Base-by-base conservation (phyloP, 2,888 invertebrate species). In the Orgyia antiqua region DNA sequence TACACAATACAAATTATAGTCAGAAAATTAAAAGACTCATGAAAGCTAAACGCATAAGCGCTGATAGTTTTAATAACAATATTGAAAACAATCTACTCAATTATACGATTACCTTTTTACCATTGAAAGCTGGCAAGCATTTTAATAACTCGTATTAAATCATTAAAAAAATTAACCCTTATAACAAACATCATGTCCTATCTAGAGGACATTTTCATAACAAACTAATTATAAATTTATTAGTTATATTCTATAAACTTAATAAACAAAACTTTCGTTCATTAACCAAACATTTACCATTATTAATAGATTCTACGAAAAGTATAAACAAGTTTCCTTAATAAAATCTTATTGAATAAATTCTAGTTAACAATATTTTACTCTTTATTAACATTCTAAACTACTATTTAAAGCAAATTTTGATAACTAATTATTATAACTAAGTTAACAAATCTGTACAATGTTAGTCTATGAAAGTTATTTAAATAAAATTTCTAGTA, bases 71-170 rank as follows among this genome's bases (percentile, higher is more conserved):
- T 2, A 23, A 15, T 15, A 13, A 30, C 9, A 39, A n/a, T n/a
- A n/a, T n/a, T n/a, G n/a, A n/a, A n/a, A n/a, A n/a, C n/a, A n/a
- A n/a, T n/a, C n/a, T n/a, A n/a, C n/a, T 4, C n/a, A 7, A 2
- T 13, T 35, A 29, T 27, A 41, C 36, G 30, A 24, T 27, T 29
- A 45, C 31, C 32, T 29, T n/a, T 35, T 41, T 45, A 48, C 51
- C 53, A 58, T 43, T 27, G 35, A 59, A 66, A 66, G 66, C 66
- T 53, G 52, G 47, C 25, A 64, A 64, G 60, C 23, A 4, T 7
- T 23, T n/a, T 23, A 23, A 10, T 9, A 23, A 10, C 10, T 10
- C 23, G 23, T 23, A 10, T 15, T 10, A 23, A n/a, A n/a, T 8
- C 20, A 20, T 8, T n/a, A n/a, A n/a, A n/a, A n/a, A n/a, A 6